Evolutionary conservation across 2,797 vertebrate genomes (phyloP).

Genomic region (Balearica regulorum): DNA sequence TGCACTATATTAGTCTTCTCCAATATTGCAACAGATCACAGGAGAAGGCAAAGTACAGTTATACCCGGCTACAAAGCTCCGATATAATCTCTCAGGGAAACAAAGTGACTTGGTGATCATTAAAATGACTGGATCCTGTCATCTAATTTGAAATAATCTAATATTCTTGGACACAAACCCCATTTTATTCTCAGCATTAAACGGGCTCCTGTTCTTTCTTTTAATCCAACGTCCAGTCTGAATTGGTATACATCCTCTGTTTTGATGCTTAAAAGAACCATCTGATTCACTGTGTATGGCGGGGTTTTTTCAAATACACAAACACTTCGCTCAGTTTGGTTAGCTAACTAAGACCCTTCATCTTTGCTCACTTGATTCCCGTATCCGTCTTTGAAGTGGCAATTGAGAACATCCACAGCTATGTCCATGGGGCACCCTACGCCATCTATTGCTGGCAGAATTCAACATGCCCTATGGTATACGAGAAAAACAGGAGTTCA

Average conservation of each 20-base stretch:
- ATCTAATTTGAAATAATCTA: not conserved
- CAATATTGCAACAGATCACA: not conserved
- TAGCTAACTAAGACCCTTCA: not conserved
- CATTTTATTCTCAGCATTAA: not conserved
- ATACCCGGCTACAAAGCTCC: not conserved
- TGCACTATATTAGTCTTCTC: not conserved
- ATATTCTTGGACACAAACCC: not conserved
- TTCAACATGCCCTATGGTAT: fast-evolving
- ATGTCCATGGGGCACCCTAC: too few species aligned
- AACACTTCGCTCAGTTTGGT: not conserved
- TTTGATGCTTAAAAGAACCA: not conserved
- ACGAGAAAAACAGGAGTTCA: not conserved
- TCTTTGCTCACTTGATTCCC: not conserved
- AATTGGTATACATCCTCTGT: not conserved
- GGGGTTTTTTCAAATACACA: not conserved
- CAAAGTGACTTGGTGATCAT: not conserved
- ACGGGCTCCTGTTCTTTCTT: not conserved
- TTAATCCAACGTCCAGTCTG: not conserved
- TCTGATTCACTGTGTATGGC: not conserved
- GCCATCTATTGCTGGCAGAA: not conserved
- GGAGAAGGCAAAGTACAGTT: not conserved
- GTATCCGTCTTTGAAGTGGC: not conserved
- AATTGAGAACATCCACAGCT: not conserved
- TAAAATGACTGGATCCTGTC: not conserved
- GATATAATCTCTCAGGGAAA: not conserved